Evolutionary conservation across 2,797 vertebrate species (phyloP).

Genomic region (Intellagama lesueurii): DNA sequence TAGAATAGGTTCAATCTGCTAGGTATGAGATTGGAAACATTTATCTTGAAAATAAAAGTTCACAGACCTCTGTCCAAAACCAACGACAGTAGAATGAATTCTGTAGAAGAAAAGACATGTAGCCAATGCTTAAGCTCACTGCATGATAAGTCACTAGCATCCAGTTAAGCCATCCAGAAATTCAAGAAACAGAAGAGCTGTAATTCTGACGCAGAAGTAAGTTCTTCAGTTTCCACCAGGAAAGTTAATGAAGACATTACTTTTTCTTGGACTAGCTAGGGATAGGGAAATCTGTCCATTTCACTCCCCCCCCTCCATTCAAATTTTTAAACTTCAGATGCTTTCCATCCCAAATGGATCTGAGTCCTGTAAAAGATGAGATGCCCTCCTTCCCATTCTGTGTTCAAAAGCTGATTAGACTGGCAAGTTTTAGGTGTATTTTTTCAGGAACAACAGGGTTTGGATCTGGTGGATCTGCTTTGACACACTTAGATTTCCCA

Average conservation of each 20-base stretch:
- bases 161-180: neutral
- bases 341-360: too few relatives aligned
- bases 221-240: too few relatives aligned
- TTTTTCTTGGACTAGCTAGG: too few relatives aligned
- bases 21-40: constrained; percentile 11
- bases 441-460: neutral
- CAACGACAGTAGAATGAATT: neutral
- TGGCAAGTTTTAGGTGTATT: neutral
- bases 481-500: neutral
- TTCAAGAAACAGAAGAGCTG: neutral
- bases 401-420: neutral
- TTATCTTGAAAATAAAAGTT: constrained; percentile 50
- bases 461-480: neutral
- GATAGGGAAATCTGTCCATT: too few relatives aligned
- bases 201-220: neutral
- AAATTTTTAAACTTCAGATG: too few relatives aligned
- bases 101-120: neutral
- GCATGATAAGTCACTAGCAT: too few relatives aligned
- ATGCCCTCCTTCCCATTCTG: neutral
- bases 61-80: constrained; percentile 10
- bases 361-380: neutral
- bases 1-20: constrained; percentile 46
- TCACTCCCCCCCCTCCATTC: too few relatives aligned
- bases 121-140: neutral
- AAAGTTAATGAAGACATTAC: neutral